Base-by-base conservation (phyloP, 2,888 invertebrate genomes). In the Celastrina argiolus region DNA sequence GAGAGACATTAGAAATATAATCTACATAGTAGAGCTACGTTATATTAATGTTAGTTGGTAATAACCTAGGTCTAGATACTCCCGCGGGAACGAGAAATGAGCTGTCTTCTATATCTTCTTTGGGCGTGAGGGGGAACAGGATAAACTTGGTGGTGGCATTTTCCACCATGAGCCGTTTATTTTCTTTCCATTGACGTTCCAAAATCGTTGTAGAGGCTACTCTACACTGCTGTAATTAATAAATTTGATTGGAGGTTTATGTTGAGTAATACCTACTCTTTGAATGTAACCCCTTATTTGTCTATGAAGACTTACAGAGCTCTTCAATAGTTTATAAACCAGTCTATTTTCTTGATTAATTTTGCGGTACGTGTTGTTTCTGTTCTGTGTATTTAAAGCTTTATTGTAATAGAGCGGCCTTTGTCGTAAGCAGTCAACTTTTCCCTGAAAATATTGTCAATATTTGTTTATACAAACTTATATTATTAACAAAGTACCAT, bases 341-440 rank as follows among this genome's bases (percentile, higher is more conserved):
- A 59, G 34, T 42, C 71, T 67, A 69, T 89, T 89, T 1, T 81
- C 79, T 1, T 18, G 66, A 0, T 74, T 69, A 1, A 79, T 69
- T 10, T 41, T 66, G 41, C 73, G 76, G 5, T 76, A 68, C 56
- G 74, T 77, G 45, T 75, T 69, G 0, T 71, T 74, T 58, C 88
- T 74, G 0, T 68, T 73, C 1, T 75, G 67, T 66, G 78, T 76
- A 66, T 80, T n/a, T n/a, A n/a, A 74, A n/a, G 76, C 74, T 1
- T n/a, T 59, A 16, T 45, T 22, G 0, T 58, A 64, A 2, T 70
- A 26, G 0, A 78, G 80, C 2, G 67, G 68, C 1, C 14, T 64
- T 0, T 42, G 26, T 88, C 88, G 86, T n/a, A 71, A 78, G 65
- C 80, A 69, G 68, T 89, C 87, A 1, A 88, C 84, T 66, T 74